Conservation (phyloP, 1,140 invertebrate genomes). For the Brachionus sp. region DNA sequence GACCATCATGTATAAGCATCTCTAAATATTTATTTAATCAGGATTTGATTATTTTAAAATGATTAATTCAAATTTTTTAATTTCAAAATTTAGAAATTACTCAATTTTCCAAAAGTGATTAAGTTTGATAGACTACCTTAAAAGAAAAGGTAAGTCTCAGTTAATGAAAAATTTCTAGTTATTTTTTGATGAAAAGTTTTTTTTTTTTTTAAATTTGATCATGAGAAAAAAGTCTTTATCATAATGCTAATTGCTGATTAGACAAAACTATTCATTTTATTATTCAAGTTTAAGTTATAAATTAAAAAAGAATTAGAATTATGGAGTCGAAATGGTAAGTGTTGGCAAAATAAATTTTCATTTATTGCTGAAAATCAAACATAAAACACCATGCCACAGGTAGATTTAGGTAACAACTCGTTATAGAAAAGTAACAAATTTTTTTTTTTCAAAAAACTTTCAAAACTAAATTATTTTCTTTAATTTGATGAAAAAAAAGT, state of each 20-base stretch:
- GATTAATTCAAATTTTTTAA: background rate
- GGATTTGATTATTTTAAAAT: too few species aligned
- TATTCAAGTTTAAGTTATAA: background rate
- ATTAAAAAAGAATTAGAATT: background rate
- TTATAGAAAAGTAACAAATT: too few species aligned
- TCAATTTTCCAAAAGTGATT: too few species aligned
- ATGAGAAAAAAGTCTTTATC: background rate
- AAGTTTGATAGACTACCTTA: background rate
- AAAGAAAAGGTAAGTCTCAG: background rate
- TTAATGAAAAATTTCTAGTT: background rate
- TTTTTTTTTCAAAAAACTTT: background rate
- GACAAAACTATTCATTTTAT: background rate
- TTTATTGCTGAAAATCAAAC: background rate
- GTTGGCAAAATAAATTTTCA: background rate
- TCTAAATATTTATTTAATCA: too few species aligned
- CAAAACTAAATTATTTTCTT: background rate
- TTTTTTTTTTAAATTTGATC: background rate
- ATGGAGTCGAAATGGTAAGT: background rate
- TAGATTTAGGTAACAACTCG: background rate
- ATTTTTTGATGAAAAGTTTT: background rate
- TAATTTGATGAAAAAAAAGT: background rate
- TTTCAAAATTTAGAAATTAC: background rate
- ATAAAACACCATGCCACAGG: background rate
- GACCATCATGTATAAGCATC: too few species aligned
- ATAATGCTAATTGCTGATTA: background rate